Evolutionary conservation across 1,140 invertebrate genomes (phyloP).

Genomic region (Mylabris phalerata): DNA sequence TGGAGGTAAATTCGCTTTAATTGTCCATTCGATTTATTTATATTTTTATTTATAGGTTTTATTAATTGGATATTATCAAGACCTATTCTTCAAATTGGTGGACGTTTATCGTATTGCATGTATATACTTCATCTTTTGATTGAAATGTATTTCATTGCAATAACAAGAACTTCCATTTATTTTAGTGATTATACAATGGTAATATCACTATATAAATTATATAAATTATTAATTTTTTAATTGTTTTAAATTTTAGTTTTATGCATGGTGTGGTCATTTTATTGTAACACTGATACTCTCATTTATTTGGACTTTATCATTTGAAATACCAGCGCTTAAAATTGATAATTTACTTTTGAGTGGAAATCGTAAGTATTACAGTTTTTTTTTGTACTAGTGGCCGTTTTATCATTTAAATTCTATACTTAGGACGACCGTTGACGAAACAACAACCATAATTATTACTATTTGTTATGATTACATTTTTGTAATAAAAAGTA

Average conservation of each 20-base stretch:
- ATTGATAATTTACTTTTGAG: slow-evolving; percentile 15
- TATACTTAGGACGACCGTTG: too few relatives aligned
- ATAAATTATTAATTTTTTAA: neutral
- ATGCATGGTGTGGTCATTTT: slow-evolving; percentile 15
- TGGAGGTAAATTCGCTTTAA: slow-evolving; percentile 18
- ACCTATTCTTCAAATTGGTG: slow-evolving; percentile 25
- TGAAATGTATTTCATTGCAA: slow-evolving; percentile 1
- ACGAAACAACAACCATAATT: too few relatives aligned
- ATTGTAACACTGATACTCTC: slow-evolving; percentile 9
- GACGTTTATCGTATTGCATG: slow-evolving; percentile 29
- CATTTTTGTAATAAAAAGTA: too few relatives aligned
- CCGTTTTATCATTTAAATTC: too few relatives aligned
- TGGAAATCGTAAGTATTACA: neutral
- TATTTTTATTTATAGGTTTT: slow-evolving; percentile 4
- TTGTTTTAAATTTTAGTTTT: slow-evolving; percentile 14
- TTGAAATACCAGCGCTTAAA: slow-evolving; percentile 21
- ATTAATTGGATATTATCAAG: slow-evolving; percentile 28
- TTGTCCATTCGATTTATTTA: neutral
- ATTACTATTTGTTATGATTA: too few relatives aligned
- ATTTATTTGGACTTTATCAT: slow-evolving; percentile 17
- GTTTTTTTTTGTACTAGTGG: too few relatives aligned
- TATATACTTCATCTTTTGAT: slow-evolving; percentile 27
- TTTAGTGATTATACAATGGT: neutral
- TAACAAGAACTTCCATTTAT: slow-evolving; percentile 4
- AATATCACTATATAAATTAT: neutral